Evolutionary conservation across 2,888 invertebrate species (phyloP).

Genomic region (Amblyteles armatorius): DNA sequence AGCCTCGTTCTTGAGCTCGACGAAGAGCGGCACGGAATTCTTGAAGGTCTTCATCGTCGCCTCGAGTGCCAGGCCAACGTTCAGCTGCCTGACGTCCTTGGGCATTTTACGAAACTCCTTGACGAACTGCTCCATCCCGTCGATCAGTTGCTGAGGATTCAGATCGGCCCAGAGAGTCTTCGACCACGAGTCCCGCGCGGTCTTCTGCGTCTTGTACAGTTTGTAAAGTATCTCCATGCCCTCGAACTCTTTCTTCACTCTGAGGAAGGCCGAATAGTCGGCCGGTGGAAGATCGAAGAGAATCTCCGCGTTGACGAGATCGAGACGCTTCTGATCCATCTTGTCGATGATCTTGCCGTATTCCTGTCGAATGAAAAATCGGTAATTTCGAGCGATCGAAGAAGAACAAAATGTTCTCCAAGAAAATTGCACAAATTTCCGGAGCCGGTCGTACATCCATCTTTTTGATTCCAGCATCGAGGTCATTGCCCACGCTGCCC

Average conservation of each 20-base stretch:
- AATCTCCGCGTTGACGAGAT: slow-evolving; percentile 91
- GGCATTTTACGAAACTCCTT: slow-evolving; percentile 92
- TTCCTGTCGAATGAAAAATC: slow-evolving; percentile 84
- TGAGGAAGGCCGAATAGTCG: slow-evolving; percentile 91
- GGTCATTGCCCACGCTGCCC: slow-evolving; percentile 90
- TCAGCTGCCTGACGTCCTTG: slow-evolving; percentile 86
- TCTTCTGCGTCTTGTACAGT: slow-evolving; percentile 92
- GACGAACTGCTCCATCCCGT: slow-evolving; percentile 94
- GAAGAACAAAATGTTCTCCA: no score
- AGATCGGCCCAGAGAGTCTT: slow-evolving; percentile 95
- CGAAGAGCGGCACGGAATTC: slow-evolving; percentile 94
- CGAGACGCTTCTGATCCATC: slow-evolving; percentile 88
- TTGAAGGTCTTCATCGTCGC: slow-evolving; percentile 96
- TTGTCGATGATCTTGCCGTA: slow-evolving; percentile 88
- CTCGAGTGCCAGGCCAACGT: slow-evolving; percentile 90
- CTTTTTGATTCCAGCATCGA: slow-evolving; percentile 90
- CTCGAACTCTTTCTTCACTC: slow-evolving; percentile 88
- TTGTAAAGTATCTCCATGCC: slow-evolving; percentile 91
- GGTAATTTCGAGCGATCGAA: slow-evolving; percentile 10
- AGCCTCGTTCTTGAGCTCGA: slow-evolving; percentile 95
- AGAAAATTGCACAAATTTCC: background rate
- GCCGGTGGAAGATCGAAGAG: slow-evolving; percentile 95
- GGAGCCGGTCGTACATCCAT: slow-evolving; percentile 87
- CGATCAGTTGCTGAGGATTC: slow-evolving; percentile 92
- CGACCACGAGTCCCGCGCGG: slow-evolving; percentile 92